Evolutionary conservation across 2,888 invertebrate species (phyloP), one percentile per base, ranked within the genome.

Genomic region (Barypeithes pellucidus): DNA sequence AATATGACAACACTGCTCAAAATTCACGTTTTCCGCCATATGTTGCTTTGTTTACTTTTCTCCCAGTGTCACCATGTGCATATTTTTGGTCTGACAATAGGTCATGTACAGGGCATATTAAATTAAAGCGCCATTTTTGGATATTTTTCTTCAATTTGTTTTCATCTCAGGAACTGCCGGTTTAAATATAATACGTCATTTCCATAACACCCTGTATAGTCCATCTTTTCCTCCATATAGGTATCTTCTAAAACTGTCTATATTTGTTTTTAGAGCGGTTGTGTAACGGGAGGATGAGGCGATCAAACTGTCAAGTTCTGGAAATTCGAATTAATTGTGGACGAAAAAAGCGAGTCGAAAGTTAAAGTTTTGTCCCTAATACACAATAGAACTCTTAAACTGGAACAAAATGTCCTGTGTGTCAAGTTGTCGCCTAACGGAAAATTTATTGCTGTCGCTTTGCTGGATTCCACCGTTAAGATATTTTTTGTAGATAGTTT

Each of bases 401-500:
- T 98, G 73, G 95, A 97, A 77, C 98, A 99, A 81, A 91, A 91
- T 52, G 95, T 98, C 11, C 86, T 97, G 2, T 94, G 94, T 76
- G 92, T 96, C 0, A 91, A 90, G 84, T 90, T 95, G 59, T 95
- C 95, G 79, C 94, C 95, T 0, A 94, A 98, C 85, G 92, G 91
- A 81, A 94, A 93, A 86, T 94, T 96, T 81, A 86, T 99, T 20
- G 97, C 97, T 0, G 95, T 95, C 4, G 94, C 97, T 0, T 87
- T 99, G 4, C 87, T 99, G 52, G 98, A 99, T 86, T 94, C 93
- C 7, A 99, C 98, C 0, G 95, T 98, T 0, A 97, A 97, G 86
- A 93, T 99, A 79, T 98, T 97, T 87, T 99, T 97, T 84, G 86
- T 94, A 57, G 98, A 99, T 83, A 93, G 95, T 0, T 93, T 98